phyloP scores from a whole-genome alignment of 2,888 invertebrate genomes.

The Drosophila paucipuncta region DNA sequence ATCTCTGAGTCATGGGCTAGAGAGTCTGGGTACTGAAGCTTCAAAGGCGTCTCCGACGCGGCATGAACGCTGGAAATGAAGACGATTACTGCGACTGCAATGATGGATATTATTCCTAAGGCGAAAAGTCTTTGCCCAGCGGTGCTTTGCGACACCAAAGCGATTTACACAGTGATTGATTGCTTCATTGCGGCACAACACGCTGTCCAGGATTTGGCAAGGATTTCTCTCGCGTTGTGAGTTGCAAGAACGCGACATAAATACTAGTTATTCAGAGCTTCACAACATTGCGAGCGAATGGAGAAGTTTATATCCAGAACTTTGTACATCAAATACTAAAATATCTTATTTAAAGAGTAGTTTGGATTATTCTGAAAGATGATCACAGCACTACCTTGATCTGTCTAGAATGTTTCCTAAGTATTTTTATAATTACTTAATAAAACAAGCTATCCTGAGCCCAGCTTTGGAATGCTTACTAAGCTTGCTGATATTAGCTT shows the following conservation, averaged over 20 bases:
- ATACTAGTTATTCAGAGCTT: conserved; percentile 44
- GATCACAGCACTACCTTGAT: neutral
- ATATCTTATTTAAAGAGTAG: no score
- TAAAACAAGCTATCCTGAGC: neutral
- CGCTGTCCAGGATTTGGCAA: conserved; percentile 72
- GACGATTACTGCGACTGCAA: conserved; percentile 78
- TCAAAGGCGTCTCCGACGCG: conserved; percentile 81
- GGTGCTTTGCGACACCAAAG: conserved; percentile 82
- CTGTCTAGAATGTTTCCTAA: neutral
- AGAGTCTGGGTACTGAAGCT: conserved; percentile 46
- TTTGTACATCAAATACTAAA: neutral
- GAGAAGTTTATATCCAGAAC: neutral
- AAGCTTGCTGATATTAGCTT: neutral
- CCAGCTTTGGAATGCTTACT: neutral
- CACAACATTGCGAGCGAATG: conserved; percentile 8
- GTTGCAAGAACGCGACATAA: conserved; percentile 53
- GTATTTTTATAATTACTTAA: neutral
- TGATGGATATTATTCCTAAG: conserved; percentile 82
- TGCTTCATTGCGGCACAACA: conserved; percentile 78
- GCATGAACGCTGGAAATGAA: conserved; percentile 75
- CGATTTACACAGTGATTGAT: conserved; percentile 78
- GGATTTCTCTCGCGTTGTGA: conserved; percentile 37
- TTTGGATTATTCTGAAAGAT: neutral
- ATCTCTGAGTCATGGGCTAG: conserved; percentile 69
- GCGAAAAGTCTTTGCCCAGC: conserved; percentile 82